Evolutionary conservation across 2,888 invertebrate species (phyloP), one percentile per base, ranked within the genome.

Genomic region (Linnaemya tessellans): DNA sequence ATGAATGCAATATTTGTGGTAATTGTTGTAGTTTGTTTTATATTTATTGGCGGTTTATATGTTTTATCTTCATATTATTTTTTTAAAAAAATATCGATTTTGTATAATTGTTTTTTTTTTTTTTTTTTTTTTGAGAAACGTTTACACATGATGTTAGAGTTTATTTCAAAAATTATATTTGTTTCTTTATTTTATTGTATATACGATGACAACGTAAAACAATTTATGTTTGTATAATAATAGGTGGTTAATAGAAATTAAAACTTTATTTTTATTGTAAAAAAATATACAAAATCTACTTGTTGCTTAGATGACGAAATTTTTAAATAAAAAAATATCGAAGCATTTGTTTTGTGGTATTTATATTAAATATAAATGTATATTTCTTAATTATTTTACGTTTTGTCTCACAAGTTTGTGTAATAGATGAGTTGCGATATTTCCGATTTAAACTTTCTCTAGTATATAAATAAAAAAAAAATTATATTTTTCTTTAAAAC

Each of bases 1-100:
- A 88, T 89, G 87, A 89, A 90, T 89, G 90, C 89, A 84, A 80
- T 82, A 78, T 84, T 80, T 84, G 86, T 86, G 84, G 84, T 87
- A 84, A 84, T 80, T 80, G 81, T 86, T 79, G 68, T 83, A 84
- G 60, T 77, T 81, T 71, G 67, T 74, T 65, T 86, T 81, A 67
- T 78, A 68, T 75, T 75, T 82, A 84, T 85, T 83, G 79, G 81
- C 83, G 81, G 79, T 84, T 82, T 77, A 64, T 71, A 81, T 79
- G 46, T 74, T 71, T 65, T 71, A 43, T 65, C 46, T 79, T 74
- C 22, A 49, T 77, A 41, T 78, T 51, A 54, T 78, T 67, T 78
- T 67, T 65, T 83, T 73, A 84, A 84, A 82, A 86, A 87, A 87
- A 83, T 87, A 84, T 87, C 79, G 85, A 77, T 84, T 79, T 80